Evolutionary conservation across 2,797 vertebrate species (phyloP), one percentile per base, ranked within the genome.

Genomic region (Sebastes oblongus): DNA sequence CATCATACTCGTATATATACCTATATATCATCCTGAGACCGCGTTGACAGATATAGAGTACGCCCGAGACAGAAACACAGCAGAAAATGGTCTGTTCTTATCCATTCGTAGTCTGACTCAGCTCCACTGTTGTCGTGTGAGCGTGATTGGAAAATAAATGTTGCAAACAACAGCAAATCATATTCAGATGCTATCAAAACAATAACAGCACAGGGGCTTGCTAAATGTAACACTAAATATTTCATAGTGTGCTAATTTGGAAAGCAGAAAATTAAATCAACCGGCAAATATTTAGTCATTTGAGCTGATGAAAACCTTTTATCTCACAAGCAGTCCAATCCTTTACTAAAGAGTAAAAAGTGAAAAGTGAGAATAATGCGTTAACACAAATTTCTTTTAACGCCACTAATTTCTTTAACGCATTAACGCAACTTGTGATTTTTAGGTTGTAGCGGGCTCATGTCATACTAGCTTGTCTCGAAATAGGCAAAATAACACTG

Each of bases 91-190:
- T 75, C 82, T 72, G 71, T 61, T 78, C 67, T 82, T 72, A 24
- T 59, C 75, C 22, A 5, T 66, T 82, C 32, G 66, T 74, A 11
- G 56, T 78, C 74, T 83, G 68, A 81, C 80, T 87, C 73, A 69
- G 80, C 78, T 74, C 58, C 42, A 27, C 72, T 81, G 78, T 82
- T 91, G 78, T 80, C 79, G 72, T 78, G 82, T 78, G 80, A 91
- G 84, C 79, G 86, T 86, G 85, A 87, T 88, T 84, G 84, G 20
- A 14, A 39, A 79, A 75, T 66, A 66, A 83, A 83, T 82, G 83
- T 84, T 67, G 58, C 80, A 92, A 91, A 77, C 68, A 42, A 76
- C 78, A 75, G 72, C 70, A 84, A 87, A 84, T 75, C 80, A 69
- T 74, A 84, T 87, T 84, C 54, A 78, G 65, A 62, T 65, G 27